phyloP scores from a whole-genome alignment of 2,113 vertebrate genomes.

The Bubalus kerabau region DNA sequence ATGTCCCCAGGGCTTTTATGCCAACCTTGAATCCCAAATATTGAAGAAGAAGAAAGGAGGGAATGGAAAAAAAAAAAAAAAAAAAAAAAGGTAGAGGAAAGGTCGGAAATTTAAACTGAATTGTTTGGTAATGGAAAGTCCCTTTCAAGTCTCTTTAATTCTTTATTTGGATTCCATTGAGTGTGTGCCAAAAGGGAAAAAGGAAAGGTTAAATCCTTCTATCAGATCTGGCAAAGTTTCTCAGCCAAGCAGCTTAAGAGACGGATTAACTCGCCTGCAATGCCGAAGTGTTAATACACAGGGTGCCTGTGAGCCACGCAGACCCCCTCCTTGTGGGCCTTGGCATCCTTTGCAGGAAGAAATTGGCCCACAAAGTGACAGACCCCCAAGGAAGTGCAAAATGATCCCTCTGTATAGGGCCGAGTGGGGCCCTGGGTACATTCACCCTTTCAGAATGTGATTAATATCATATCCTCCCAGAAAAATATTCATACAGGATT shows the following conservation, averaged over 20 bases:
- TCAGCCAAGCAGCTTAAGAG: slow-evolving; percentile 34
- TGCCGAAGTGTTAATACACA: background rate
- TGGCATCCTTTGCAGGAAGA: background rate
- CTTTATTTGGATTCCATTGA: slow-evolving; percentile 68
- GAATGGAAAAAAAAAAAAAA: background rate
- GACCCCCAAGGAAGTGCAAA: background rate
- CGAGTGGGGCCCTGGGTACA: background rate
- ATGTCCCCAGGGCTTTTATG: slow-evolving; percentile 18
- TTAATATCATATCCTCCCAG: background rate
- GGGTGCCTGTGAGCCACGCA: background rate
- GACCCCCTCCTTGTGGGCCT: background rate
- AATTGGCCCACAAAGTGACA: background rate
- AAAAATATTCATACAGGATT: background rate
- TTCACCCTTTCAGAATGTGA: background rate
- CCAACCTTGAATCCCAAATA: slow-evolving; percentile 41
- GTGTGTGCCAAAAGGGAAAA: slow-evolving; percentile 51
- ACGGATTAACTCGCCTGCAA: slow-evolving; percentile 24
- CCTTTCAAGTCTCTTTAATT: slow-evolving; percentile 59
- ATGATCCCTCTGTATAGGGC: background rate
- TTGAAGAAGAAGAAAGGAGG: background rate
- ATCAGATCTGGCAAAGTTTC: slow-evolving; percentile 62
- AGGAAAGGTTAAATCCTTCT: slow-evolving; percentile 68
- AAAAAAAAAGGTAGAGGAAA: slow-evolving; percentile 36
- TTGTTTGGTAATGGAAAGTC: slow-evolving; percentile 67
- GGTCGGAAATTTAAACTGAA: slow-evolving; percentile 61